Evolutionary conservation across 2,888 invertebrate species (phyloP).

Genomic region (Frankliniella intonsa): DNA sequence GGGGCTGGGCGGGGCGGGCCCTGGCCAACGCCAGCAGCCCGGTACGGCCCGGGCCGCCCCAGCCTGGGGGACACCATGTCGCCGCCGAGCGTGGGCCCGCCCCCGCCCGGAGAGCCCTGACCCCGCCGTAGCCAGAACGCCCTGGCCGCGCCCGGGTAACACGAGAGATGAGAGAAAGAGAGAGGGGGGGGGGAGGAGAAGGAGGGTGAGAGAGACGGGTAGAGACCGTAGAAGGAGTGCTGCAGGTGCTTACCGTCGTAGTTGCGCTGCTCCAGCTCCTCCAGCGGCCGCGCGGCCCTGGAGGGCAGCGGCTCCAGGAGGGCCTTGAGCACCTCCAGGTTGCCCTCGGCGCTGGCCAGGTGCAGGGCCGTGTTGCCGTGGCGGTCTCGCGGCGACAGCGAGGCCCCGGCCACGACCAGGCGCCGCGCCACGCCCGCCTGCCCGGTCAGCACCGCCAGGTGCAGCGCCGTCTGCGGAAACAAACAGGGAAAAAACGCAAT

Average conservation of each 20-base stretch:
- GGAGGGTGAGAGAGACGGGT: too few species aligned
- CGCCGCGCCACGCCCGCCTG: slow-evolving; percentile 70
- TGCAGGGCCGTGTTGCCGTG: slow-evolving; percentile 84
- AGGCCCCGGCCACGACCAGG: slow-evolving; percentile 75
- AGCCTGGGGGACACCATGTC: too few species aligned
- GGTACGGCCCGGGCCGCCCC: too few species aligned
- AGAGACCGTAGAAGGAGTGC: too few species aligned
- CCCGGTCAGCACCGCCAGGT: slow-evolving; percentile 74
- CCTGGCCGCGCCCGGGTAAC: too few species aligned
- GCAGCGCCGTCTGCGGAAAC: slow-evolving; percentile 63
- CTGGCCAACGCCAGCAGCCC: too few species aligned
- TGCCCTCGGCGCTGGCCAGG: slow-evolving; percentile 68
- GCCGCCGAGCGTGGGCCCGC: too few species aligned
- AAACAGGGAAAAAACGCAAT: not conserved
- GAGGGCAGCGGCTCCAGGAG: slow-evolving; percentile 61
- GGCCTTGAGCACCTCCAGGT: slow-evolving; percentile 65
- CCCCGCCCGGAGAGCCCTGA: too few species aligned
- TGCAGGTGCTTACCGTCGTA: slow-evolving; percentile 67
- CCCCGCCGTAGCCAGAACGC: too few species aligned
- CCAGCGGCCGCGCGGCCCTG: slow-evolving; percentile 45
- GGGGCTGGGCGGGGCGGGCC: too few species aligned
- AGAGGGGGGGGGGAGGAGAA: too few species aligned
- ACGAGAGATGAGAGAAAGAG: too few species aligned
- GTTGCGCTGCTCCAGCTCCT: slow-evolving; percentile 68
- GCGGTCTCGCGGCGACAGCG: slow-evolving; percentile 58